Evolutionary conservation across 2,888 invertebrate species (phyloP), one percentile per base, ranked within the genome.

Genomic region (Amphipyra berbera): DNA sequence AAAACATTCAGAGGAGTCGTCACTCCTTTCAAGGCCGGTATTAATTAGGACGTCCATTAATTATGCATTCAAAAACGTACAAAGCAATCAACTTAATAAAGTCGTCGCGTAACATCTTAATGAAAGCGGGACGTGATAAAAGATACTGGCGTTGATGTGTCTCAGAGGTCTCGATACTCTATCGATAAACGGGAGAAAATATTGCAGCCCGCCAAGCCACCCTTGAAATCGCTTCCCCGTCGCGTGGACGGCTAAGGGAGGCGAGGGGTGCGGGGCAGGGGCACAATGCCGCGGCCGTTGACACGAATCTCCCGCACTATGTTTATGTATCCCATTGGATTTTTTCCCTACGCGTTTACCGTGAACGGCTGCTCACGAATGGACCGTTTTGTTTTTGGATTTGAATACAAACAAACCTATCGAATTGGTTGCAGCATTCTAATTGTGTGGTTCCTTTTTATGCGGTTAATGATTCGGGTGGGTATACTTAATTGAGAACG

Each of bases 311-410:
- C 88, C 86, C 85, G 84, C 83, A 80, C 87, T 85, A 83, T 93
- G 93, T 94, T 93, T 94, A 89, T 89, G 87, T 91, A 91, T 90
- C 87, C 83, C 83, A 88, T 88, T 85, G 87, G 90, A 87, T 90
- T 91, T 91, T 91, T 91, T 90, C 88, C 88, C 88, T 86, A 88
- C 82, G 84, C 85, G 87, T 88, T 88, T 83, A 85, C 85, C 83
- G 83, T 84, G 84, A 87, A 86, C 85, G 88, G 84, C 83, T 88
- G 89, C 85, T 84, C 84, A 82, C 89, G 80, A 86, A 88, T 89
- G 88, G 85, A 79, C 73, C 79, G 86, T 84, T 90, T 88, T 85
- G 87, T 89, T 89, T 89, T 88, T 82, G 83, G 82, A 86, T 82
- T 83, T 78, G 78, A 78, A 84, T 72, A 86, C 84, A 78, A 76